A percentile compares a stretch with the other conserved stretches of the same genome.
phyloP scores from a whole-genome alignment of 2,113 vertebrate genomes.

The Heterocephalus glaber region DNA sequence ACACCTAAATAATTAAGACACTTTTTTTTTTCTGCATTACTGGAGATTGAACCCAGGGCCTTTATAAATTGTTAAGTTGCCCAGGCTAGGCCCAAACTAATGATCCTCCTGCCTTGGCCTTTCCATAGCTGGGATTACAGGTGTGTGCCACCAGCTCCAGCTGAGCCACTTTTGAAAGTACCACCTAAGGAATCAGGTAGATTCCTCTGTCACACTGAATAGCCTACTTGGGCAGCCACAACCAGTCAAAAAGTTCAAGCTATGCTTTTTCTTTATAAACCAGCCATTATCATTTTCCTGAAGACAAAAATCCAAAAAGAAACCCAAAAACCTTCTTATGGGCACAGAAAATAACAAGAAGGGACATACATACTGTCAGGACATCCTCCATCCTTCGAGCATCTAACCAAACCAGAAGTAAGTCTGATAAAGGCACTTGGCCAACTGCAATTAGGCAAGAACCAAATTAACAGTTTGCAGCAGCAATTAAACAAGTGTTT shows the following conservation, averaged over 20 bases:
- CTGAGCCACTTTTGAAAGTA: background rate
- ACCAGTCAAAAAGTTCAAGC: background rate
- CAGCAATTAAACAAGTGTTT: background rate
- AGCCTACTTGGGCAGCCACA: background rate
- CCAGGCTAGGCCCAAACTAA: background rate
- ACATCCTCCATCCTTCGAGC: background rate
- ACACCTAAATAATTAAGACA: background rate
- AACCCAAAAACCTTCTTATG: background rate
- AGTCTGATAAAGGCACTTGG: background rate
- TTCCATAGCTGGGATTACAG: background rate
- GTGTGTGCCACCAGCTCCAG: background rate
- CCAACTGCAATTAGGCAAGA: background rate
- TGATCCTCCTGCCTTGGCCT: background rate
- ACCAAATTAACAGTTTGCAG: background rate
- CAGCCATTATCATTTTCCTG: background rate
- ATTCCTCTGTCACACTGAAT: background rate
- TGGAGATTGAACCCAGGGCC: background rate
- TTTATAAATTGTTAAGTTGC: background rate
- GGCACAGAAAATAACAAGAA: background rate
- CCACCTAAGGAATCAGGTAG: rapidly evolving
- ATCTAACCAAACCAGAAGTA: background rate
- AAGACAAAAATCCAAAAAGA: background rate
- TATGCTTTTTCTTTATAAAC: background rate
- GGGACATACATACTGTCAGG: background rate
- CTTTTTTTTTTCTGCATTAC: background rate